phyloP scores from a whole-genome alignment of 2,888 invertebrate genomes.

The Malacosoma neustria region DNA sequence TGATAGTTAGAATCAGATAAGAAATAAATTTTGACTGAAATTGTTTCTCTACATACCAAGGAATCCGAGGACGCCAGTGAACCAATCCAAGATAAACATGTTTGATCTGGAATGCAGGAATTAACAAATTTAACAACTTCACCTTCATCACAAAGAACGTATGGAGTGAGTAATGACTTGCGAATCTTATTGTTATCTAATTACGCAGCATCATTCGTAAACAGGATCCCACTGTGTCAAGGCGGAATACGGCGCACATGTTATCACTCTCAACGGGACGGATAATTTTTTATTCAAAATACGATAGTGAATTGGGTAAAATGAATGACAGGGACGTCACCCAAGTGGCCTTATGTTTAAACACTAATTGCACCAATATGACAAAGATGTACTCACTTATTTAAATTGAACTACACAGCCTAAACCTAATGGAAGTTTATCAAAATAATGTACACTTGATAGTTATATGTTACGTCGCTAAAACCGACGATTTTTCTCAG shows the following conservation, averaged over 20 bases:
- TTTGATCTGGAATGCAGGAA: constrained; percentile 57
- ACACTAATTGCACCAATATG: constrained; percentile 26
- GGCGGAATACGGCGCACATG: constrained; percentile 21
- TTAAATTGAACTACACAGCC: constrained; percentile 63
- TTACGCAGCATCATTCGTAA: constrained; percentile 31
- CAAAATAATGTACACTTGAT: constrained; percentile 64
- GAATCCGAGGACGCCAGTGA: constrained; percentile 94
- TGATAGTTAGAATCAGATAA: constrained; percentile 7
- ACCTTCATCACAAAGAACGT: constrained; percentile 43
- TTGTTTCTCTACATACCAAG: constrained; percentile 83
- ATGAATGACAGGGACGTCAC: constrained; percentile 63
- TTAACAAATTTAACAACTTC: constrained; percentile 27
- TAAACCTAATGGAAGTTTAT: constrained; percentile 63
- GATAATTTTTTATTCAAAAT: constrained; percentile 38
- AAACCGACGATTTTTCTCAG: constrained; percentile 52
- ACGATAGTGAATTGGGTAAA: constrained; percentile 62
- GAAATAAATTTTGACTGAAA: constrained; percentile 4
- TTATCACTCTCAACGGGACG: constrained; percentile 24
- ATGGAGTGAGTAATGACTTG: constrained; percentile 52
- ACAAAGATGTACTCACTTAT: constrained; percentile 57
- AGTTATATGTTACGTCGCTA: constrained; percentile 55
- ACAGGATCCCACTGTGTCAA: constrained; percentile 19
- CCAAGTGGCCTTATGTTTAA: constrained; percentile 46
- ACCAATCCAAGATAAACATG: constrained; percentile 98
- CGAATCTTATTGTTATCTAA: constrained; percentile 39